A percentile compares a stretch with the other conserved stretches of the same genome.
phyloP scores from a whole-genome alignment of 2,888 invertebrate species.

The Latheticus oryzae region DNA sequence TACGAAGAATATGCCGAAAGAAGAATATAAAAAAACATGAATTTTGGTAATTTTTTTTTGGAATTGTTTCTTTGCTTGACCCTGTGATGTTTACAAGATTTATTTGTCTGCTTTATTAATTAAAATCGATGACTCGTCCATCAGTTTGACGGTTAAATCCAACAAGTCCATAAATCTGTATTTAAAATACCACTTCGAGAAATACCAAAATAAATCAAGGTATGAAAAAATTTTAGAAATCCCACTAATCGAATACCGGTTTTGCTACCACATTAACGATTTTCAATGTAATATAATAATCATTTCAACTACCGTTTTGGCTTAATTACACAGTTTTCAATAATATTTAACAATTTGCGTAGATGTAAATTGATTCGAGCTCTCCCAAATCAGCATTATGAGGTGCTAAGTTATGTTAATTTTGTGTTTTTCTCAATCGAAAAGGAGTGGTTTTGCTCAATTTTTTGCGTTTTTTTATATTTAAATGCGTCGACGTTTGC shows the following conservation, averaged over 20 bases:
- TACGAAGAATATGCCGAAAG: background rate
- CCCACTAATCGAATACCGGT: conserved; percentile 39
- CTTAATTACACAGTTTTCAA: conserved; percentile 22
- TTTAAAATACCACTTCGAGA: conserved; percentile 41
- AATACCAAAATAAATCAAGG: conserved; percentile 40
- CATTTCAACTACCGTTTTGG: conserved; percentile 34
- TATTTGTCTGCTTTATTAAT: conserved; percentile 26
- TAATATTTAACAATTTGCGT: conserved; percentile 7
- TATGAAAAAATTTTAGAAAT: conserved; percentile 40
- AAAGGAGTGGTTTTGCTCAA: no score
- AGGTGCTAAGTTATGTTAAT: background rate
- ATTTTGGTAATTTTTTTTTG: conserved; percentile 1
- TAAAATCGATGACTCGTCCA: conserved; percentile 37
- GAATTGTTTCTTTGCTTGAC: conserved; percentile 14
- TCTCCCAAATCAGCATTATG: no score
- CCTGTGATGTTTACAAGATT: conserved; percentile 12
- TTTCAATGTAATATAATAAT: conserved; percentile 37
- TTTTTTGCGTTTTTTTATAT: conserved; percentile 3
- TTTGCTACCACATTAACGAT: conserved; percentile 37
- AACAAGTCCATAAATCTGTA: conserved; percentile 39
- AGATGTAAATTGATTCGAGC: conserved; percentile 15
- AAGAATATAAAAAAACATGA: no score
- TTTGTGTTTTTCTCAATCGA: no score
- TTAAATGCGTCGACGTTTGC: conserved; percentile 12
- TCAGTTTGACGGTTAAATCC: conserved; percentile 35